Evolutionary conservation across 2,888 invertebrate species (phyloP).

Genomic region (Hetaerina titia): DNA sequence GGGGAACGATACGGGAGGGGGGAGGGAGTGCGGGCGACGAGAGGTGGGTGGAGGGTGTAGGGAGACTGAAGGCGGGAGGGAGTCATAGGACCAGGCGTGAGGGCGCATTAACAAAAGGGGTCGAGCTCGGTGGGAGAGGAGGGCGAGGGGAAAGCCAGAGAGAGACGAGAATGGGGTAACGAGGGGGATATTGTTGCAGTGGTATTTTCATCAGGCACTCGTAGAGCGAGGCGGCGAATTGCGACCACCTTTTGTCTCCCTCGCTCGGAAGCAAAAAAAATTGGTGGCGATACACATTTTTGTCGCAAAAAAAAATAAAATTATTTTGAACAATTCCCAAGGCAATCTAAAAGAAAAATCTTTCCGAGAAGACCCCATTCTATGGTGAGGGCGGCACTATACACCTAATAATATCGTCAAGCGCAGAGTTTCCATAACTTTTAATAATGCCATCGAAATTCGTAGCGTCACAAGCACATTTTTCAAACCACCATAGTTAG

Average conservation of each 20-base stretch:
- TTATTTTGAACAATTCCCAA: not conserved
- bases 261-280: not conserved
- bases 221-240: not conserved
- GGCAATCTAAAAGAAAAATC: not conserved
- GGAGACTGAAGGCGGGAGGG: not conserved
- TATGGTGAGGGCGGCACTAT: no score
- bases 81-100: not conserved
- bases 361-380: no score
- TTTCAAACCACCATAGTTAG: no score
- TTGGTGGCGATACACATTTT: not conserved
- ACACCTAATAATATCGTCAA: no score
- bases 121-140: not conserved
- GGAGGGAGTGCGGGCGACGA: no score
- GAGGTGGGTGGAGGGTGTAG: no score
- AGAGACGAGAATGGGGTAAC: not conserved
- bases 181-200: not conserved
- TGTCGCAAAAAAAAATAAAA: not conserved
- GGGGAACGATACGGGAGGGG: no score
- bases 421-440: no score
- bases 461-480: no score
- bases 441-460: no score
- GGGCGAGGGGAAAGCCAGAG: not conserved
- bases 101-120: not conserved
- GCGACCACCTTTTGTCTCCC: slow-evolving; percentile 20
- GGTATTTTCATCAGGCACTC: slow-evolving; percentile 20